Evolutionary conservation across 2,888 invertebrate genomes (phyloP), one percentile per base, ranked within the genome.

Genomic region (Dynastes tityus): DNA sequence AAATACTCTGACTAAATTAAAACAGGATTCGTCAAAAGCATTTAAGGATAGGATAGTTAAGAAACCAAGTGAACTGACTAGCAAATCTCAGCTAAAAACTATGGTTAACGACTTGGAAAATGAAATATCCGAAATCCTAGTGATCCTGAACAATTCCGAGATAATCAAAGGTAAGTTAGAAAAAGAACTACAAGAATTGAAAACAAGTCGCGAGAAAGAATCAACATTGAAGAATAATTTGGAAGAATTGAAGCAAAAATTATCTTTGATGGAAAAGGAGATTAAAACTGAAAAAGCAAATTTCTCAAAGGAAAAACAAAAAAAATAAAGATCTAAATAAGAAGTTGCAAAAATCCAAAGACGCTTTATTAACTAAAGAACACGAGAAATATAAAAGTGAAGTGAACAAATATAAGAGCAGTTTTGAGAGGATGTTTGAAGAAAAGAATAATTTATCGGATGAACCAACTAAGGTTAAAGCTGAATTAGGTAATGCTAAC

Each of bases 91-190:
- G 88, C 89, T 96, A 84, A 95, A 94, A 84, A 95, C 93, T 84
- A 95, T 96, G 93, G 93, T 97, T 1, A 94, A 95, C 79, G 97
- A 97, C 82, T 90, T 97, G 83, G 97, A 97, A 89, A 95, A 92
- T 85, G 97, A 98, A 91, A 94, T 97, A 82, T 92, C 91, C 80
- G 92, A 93, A 88, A 89, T 93, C 85, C 89, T 91, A 79, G 90
- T 91, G 1, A 89, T 92, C 55, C 90, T 93, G 88, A 92, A 92
- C 86, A 92, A 92, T 83, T 90, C 91, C 51, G 92, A 92, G 76
- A 86, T 91, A 55, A 85, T 86, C 58, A 89, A 88, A 74, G 89
- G 90, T 40, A 89, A 90, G 82, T 88, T 90, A 81, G 90, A 91
- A 85, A 88, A 91, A 68, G 91, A 88, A 83, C 73, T 87, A 40